These are phyloP conservation scores for Xenops minutus DNA, from an alignment of 2,797 vertebrate genomes.

Conservation along the genomic window DNA sequence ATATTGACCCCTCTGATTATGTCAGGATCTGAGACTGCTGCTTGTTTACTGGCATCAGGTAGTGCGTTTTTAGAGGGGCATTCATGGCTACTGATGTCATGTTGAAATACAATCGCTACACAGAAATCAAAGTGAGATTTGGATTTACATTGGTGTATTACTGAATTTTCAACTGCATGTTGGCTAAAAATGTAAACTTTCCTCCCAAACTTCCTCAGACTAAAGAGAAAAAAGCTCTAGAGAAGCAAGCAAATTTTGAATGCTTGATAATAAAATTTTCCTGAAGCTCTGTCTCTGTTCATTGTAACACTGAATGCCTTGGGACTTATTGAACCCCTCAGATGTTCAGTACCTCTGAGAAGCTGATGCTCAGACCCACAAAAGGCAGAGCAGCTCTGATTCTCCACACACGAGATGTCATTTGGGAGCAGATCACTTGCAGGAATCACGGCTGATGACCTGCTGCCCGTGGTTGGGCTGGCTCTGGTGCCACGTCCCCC, in stretches of 20 bases:
- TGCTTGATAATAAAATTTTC: not conserved
- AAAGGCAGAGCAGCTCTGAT: not conserved
- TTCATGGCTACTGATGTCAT: not conserved
- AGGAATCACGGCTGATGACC: accelerated
- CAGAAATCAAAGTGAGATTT: not conserved
- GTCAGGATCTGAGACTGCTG: not conserved
- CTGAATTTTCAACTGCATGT: not conserved
- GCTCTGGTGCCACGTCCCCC: accelerated
- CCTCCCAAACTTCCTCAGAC: not conserved
- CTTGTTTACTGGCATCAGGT: not conserved
- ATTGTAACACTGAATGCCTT: not conserved
- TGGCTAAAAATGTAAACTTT: not conserved
- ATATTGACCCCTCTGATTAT: not conserved
- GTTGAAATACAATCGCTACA: not conserved
- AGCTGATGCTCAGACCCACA: not conserved
- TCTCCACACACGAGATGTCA: accelerated
- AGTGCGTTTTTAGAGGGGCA: not conserved
- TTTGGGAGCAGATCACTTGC: not conserved
- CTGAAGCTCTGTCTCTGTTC: not conserved
- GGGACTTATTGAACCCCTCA: not conserved
- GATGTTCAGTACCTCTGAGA: not conserved
- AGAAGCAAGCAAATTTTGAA: not conserved
- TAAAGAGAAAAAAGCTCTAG: not conserved
- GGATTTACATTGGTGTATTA: not conserved
- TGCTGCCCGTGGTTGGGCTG: not conserved